Percentiles rank a stretch among this genome's conserved stretches.
Evolutionary conservation across 2,113 vertebrate species (phyloP).

Genomic region (Trichomycterus rosablanca): DNA sequence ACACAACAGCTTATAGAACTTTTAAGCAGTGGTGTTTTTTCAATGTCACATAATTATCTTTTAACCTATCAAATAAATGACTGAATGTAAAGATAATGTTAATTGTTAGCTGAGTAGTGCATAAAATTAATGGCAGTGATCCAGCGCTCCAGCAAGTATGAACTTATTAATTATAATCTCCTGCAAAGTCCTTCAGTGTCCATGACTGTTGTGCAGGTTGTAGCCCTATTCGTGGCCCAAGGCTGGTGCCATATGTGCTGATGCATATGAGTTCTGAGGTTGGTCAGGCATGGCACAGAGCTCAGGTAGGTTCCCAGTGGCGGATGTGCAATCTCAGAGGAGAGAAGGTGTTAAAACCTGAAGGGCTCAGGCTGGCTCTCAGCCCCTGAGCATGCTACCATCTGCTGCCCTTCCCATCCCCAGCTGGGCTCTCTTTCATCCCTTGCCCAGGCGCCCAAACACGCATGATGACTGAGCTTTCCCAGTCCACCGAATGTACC

Average conservation of each 20-base stretch:
- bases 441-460: conserved; percentile 60
- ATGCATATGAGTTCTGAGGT: conserved; percentile 57
- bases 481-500: conserved; percentile 56
- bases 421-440: conserved; percentile 73
- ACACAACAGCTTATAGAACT: no score
- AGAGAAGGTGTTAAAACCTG: conserved; percentile 75
- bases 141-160: background rate
- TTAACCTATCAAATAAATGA: no score
- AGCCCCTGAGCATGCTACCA: conserved; percentile 59
- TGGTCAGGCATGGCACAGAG: conserved; percentile 57
- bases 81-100: no score
- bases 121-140: background rate
- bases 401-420: conserved; percentile 65
- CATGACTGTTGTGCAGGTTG: conserved; percentile 59
- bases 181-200: conserved; percentile 17
- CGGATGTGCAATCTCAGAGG: conserved; percentile 62
- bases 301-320: conserved; percentile 67
- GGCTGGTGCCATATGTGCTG: conserved; percentile 66
- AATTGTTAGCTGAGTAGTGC: no score
- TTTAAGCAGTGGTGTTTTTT: no score
- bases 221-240: conserved; percentile 51
- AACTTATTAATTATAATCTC: conserved; percentile 11
- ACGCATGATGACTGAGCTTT: conserved; percentile 71
- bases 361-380: conserved; percentile 62
- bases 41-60: no score